These are phyloP conservation scores for Drosophila murphyi DNA, from an alignment of 1,140 invertebrate species.

Conservation along the genomic window DNA sequence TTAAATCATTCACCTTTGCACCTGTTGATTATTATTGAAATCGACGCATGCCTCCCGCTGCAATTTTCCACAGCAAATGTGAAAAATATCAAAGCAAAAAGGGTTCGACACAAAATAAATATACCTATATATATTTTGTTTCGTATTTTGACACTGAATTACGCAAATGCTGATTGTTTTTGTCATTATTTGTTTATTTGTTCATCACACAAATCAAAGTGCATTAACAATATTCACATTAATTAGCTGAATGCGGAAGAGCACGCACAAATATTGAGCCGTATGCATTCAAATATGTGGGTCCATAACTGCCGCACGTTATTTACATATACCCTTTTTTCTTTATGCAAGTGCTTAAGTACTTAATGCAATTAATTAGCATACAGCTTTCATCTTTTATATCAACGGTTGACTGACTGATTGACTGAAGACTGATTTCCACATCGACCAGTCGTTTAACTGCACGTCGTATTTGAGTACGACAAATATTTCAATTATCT, in stretches of 20 bases:
- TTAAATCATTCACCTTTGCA: constrained; percentile 37
- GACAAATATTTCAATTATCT: constrained; percentile 50
- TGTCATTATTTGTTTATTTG: constrained; percentile 33
- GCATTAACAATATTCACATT: background rate
- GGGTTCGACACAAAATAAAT: background rate
- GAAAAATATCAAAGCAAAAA: background rate
- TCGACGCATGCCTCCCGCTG: constrained; percentile 1
- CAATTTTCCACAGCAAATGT: background rate
- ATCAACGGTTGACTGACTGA: constrained; percentile 7
- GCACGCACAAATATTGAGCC: background rate
- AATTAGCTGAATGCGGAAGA: constrained; percentile 13
- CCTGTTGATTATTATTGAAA: constrained; percentile 24
- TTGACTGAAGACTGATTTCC: background rate
- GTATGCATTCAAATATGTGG: background rate
- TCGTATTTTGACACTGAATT: constrained; percentile 24
- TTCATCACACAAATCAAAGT: constrained; percentile 23
- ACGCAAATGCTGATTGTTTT: constrained; percentile 40
- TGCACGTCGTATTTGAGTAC: background rate
- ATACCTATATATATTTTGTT: background rate
- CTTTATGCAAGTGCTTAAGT: background rate
- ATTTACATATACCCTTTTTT: background rate
- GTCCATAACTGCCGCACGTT: background rate
- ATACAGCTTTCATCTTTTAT: constrained; percentile 7
- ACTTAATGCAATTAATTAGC: constrained; percentile 6
- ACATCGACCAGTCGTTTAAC: background rate